phyloP scores from a whole-genome alignment of 2,797 vertebrate genomes.

The Sciaenops ocellatus region DNA sequence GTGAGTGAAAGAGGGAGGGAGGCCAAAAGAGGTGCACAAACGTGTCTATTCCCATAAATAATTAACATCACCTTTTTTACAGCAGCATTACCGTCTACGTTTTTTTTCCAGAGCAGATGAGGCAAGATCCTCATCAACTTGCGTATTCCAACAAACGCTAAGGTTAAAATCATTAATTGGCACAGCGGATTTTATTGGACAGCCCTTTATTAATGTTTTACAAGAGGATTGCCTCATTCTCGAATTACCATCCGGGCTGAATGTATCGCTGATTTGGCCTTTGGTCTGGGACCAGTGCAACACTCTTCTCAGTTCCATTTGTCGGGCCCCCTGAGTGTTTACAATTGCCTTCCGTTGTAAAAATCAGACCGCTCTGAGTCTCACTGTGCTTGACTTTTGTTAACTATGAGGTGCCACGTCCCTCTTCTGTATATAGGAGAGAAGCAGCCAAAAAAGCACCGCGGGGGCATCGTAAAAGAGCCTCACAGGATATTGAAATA shows the following conservation, averaged over 20 bases:
- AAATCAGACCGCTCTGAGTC: constrained; percentile 58
- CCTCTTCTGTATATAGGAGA: constrained; percentile 48
- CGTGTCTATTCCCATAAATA: constrained; percentile 55
- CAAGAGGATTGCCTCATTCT: constrained; percentile 64
- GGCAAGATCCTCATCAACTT: constrained; percentile 44
- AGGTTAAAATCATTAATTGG: constrained; percentile 65
- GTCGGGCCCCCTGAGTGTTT: constrained; percentile 69
- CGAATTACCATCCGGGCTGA: constrained; percentile 54
- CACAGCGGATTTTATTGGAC: constrained; percentile 59
- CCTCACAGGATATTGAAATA: constrained; percentile 83
- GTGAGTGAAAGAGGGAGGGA: not conserved
- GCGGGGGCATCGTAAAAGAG: constrained; percentile 75
- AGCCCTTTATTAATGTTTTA: constrained; percentile 71
- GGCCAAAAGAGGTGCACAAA: constrained; percentile 38
- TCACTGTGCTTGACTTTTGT: constrained; percentile 67
- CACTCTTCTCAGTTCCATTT: constrained; percentile 44
- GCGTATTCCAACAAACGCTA: constrained; percentile 47
- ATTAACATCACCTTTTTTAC: constrained; percentile 50
- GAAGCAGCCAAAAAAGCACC: constrained; percentile 57
- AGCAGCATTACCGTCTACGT: constrained; percentile 30
- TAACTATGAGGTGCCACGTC: constrained; percentile 65
- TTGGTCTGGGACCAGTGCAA: constrained; percentile 35
- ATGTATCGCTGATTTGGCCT: constrained; percentile 57
- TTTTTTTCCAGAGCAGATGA: constrained; percentile 44
- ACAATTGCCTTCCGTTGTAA: constrained; percentile 68